These are phyloP conservation scores for Eretmocerus hayati DNA, from an alignment of 2,888 invertebrate genomes.

Conservation along the genomic window DNA sequence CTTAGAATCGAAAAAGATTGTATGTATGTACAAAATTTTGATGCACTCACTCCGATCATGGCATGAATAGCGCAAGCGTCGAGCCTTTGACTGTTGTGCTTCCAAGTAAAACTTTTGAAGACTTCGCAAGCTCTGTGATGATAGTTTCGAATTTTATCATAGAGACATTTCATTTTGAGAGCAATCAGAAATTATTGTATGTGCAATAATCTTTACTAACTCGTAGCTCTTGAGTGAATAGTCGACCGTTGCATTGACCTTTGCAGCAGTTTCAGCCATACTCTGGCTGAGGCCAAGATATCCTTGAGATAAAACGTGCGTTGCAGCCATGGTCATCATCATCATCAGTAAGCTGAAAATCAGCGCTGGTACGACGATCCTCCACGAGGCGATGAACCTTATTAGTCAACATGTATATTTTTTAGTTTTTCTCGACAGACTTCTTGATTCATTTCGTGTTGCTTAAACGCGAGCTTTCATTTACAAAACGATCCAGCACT, in stretches of 20 bases:
- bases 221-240: too few relatives aligned
- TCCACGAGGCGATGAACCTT: conserved; percentile 29
- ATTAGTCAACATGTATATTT: not conserved
- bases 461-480: too few relatives aligned
- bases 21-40: too few relatives aligned
- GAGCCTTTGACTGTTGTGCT: conserved; percentile 13
- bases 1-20: too few relatives aligned
- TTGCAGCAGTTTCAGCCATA: not conserved
- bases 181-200: too few relatives aligned
- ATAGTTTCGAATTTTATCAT: too few relatives aligned
- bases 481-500: too few relatives aligned
- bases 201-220: too few relatives aligned
- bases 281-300: conserved; percentile 22
- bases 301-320: conserved; percentile 26
- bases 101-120: conserved; percentile 22
- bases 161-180: too few relatives aligned
- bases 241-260: not conserved
- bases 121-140: conserved; percentile 28
- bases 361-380: conserved; percentile 32
- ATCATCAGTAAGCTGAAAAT: conserved; percentile 30
- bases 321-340: conserved; percentile 21
- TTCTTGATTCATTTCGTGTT: too few relatives aligned
- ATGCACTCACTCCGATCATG: conserved; percentile 25
- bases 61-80: conserved; percentile 23
- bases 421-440: too few relatives aligned